phyloP scores from a whole-genome alignment of 2,113 vertebrate species.

The Menura novaehollandiae region DNA sequence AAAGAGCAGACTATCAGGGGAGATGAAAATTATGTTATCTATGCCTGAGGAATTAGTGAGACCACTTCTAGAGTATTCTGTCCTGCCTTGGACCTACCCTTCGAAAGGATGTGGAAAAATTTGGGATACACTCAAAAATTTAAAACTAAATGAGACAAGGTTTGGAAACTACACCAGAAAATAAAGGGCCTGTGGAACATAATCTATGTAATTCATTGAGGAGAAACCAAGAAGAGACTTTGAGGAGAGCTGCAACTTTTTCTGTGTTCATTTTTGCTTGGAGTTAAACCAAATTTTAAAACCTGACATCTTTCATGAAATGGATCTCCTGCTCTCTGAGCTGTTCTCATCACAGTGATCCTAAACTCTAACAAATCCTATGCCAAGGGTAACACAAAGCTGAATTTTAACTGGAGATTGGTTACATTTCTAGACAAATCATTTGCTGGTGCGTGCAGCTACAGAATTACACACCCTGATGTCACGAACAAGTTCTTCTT shows the following conservation, averaged over 20 bases:
- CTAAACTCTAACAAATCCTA: not conserved
- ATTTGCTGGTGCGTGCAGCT: not conserved
- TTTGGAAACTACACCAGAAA: not conserved
- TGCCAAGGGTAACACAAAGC: slow-evolving; percentile 6
- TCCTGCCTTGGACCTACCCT: not conserved
- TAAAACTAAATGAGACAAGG: not conserved
- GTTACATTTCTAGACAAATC: not conserved
- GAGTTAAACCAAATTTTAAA: slow-evolving; percentile 11
- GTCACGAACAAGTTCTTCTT: not conserved
- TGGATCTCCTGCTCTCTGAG: not conserved
- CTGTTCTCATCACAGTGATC: not conserved
- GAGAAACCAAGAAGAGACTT: not conserved
- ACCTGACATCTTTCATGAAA: not conserved
- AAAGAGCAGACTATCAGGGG: not conserved
- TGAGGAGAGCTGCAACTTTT: not conserved
- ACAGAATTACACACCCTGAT: not conserved
- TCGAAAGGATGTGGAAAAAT: not conserved
- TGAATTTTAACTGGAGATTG: not conserved
- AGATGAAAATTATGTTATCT: not conserved
- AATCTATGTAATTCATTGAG: not conserved
- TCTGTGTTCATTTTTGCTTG: not conserved
- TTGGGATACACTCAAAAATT: not conserved
- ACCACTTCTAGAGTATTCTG: not conserved
- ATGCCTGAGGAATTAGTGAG: not conserved
- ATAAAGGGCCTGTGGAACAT: not conserved